These are phyloP conservation scores for Palaemon carinicauda DNA, from an alignment of 1,140 invertebrate genomes.

Conservation along the genomic window DNA sequence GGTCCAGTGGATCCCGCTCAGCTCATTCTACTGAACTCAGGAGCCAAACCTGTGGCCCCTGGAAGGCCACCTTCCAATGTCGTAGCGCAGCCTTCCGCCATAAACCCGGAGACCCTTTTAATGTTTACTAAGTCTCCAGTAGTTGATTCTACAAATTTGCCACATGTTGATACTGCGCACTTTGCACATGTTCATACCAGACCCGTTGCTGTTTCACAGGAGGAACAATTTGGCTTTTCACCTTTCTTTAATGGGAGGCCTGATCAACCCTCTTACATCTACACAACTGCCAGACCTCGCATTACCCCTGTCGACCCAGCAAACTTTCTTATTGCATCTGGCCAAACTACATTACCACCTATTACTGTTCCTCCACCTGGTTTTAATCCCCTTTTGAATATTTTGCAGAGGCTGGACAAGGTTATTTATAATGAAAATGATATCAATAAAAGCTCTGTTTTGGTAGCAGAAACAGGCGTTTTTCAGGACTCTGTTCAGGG, in stretches of 20 bases:
- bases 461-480: not conserved
- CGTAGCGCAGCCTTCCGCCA: constrained; percentile 1
- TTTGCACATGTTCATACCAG: not conserved
- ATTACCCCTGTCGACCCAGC: constrained; percentile 15
- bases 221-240: not conserved
- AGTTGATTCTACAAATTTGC: not conserved
- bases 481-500: not conserved
- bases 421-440: not conserved
- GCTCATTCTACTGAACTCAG: not conserved
- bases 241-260: constrained; percentile 7
- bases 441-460: too few species aligned
- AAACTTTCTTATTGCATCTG: not conserved
- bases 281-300: not conserved
- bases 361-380: constrained; percentile 10
- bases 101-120: not conserved
- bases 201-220: not conserved
- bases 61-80: constrained; percentile 11
- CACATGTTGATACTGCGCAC: not conserved
- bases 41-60: not conserved
- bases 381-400: not conserved
- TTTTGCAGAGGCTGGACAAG: not conserved
- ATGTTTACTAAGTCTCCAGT: not conserved
- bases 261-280: not conserved
- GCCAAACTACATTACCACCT: not conserved
- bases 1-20: constrained; percentile 12